phyloP scores from a whole-genome alignment of 2,113 vertebrate genomes.

The Mesocricetus auratus region DNA sequence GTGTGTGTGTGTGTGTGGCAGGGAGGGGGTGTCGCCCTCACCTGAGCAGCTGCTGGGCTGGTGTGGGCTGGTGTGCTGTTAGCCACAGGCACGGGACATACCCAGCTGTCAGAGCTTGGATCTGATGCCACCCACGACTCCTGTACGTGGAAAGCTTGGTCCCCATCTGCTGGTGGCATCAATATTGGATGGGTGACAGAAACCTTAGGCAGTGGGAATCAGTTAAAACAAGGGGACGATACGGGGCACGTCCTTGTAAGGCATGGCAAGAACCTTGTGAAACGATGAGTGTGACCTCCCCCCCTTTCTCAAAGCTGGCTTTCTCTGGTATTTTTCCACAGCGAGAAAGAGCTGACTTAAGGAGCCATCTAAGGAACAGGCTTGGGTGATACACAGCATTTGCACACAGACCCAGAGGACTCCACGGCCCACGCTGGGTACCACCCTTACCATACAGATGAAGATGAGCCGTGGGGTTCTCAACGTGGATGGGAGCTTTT shows the following conservation, averaged over 20 bases:
- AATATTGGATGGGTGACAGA: not conserved
- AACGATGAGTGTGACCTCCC: not conserved
- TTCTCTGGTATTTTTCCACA: not conserved
- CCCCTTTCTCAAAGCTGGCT: not conserved
- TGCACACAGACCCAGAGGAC: not conserved
- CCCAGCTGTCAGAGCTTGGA: not conserved
- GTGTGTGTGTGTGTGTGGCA: too few species aligned
- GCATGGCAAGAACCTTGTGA: not conserved
- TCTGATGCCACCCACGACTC: not conserved
- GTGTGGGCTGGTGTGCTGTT: not conserved
- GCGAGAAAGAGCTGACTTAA: not conserved
- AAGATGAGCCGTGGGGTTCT: not conserved
- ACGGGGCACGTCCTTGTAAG: not conserved
- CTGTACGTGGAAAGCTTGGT: not conserved
- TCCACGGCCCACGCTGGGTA: not conserved
- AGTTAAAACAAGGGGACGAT: not conserved
- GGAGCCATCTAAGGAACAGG: too few species aligned
- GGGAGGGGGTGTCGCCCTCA: not conserved
- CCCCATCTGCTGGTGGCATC: not conserved
- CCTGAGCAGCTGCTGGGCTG: not conserved
- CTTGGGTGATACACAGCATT: not conserved
- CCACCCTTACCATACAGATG: not conserved
- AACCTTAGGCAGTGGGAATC: not conserved
- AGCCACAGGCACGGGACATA: not conserved
- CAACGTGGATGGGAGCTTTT: slow-evolving; percentile 76